A percentile compares a stretch with the other conserved stretches of the same genome.
phyloP scores from a whole-genome alignment of 2,113 vertebrate genomes.

The Pelobates fuscus region DNA sequence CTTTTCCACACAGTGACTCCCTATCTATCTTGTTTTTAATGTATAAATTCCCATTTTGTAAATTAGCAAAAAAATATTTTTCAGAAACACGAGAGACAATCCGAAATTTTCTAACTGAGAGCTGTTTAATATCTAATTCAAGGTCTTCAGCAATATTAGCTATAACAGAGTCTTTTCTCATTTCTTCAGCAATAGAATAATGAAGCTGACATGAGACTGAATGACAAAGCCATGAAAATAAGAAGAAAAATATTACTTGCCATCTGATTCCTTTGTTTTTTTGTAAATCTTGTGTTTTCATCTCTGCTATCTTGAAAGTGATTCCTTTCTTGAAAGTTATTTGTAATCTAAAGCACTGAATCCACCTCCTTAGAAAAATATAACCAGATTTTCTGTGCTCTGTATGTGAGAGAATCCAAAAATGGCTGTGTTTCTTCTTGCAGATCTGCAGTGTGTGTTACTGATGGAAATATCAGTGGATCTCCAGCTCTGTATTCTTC shows the following conservation, averaged over 20 bases:
- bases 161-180: constrained; percentile 46
- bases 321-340: no score
- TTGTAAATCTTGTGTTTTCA: not conserved
- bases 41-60: constrained; percentile 28
- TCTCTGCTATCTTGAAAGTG: constrained; percentile 32
- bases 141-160: constrained; percentile 69
- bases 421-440: not conserved
- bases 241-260: constrained; percentile 25
- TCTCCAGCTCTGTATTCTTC: no score
- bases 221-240: constrained; percentile 67
- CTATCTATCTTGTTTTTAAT: constrained; percentile 52
- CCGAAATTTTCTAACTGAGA: constrained; percentile 66
- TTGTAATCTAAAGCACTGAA: not conserved
- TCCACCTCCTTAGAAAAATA: not conserved
- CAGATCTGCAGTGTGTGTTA: no score
- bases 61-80: constrained; percentile 33
- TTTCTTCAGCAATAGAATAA: constrained; percentile 65
- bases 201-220: constrained; percentile 53
- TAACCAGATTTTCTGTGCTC: constrained; percentile 39
- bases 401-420: not conserved
- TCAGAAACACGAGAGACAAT: constrained; percentile 55
- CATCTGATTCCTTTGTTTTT: constrained; percentile 13
- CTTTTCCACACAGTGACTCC: constrained; percentile 21
- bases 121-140: constrained; percentile 65
- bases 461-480: no score